Percentiles rank a stretch among this genome's conserved stretches.
These are phyloP conservation scores for Euplexia lucipara DNA, from an alignment of 2,888 invertebrate genomes.

Conservation along the genomic window DNA sequence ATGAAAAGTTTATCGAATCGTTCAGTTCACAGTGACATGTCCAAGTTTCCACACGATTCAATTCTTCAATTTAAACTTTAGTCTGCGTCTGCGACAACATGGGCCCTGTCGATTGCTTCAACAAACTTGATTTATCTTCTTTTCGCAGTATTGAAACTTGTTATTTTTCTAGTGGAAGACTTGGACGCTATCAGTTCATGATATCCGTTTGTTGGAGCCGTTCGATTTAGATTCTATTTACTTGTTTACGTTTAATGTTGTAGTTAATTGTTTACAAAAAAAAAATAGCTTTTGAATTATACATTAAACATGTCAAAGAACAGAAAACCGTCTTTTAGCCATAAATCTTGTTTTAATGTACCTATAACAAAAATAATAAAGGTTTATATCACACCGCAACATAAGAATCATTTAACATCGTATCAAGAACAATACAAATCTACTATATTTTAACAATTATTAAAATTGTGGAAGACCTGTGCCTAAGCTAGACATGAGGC, in stretches of 20 bases:
- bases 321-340: background rate
- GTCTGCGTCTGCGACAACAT: conserved; percentile 43
- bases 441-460: no score
- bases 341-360: no score
- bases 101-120: conserved; percentile 32
- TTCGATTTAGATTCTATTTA: background rate
- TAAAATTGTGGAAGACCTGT: no score
- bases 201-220: conserved; percentile 10
- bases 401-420: no score
- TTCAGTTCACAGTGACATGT: conserved; percentile 20
- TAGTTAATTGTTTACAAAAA: no score
- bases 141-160: conserved; percentile 41
- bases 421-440: no score
- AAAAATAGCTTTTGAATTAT: no score
- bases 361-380: no score
- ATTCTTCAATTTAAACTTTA: conserved; percentile 63
- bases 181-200: conserved; percentile 4
- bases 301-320: no score
- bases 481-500: no score
- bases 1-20: conserved; percentile 13
- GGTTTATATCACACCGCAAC: no score
- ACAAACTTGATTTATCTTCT: conserved; percentile 57
- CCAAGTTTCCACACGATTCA: conserved; percentile 48
- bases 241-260: no score
- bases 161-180: conserved; percentile 40